These are phyloP conservation scores for Cyclura pinguis DNA, from an alignment of 2,797 vertebrate species.

Conservation along the genomic window DNA sequence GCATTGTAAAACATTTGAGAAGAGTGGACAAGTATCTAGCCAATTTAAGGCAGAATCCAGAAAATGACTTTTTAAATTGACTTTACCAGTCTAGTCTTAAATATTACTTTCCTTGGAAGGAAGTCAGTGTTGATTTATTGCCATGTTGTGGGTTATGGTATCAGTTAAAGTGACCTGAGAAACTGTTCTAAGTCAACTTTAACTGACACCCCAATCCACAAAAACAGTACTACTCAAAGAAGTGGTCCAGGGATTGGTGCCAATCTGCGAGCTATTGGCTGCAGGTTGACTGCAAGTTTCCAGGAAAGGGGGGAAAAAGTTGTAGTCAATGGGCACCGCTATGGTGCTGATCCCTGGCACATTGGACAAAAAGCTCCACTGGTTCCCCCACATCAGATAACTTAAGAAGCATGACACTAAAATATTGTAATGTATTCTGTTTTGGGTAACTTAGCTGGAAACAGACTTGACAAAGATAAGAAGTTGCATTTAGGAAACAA, in stretches of 20 bases:
- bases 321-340: no score
- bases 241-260: no score
- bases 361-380: no score
- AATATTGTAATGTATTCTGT: not conserved
- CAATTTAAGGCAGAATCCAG: not conserved
- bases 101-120: not conserved
- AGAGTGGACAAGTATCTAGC: not conserved
- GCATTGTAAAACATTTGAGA: not conserved
- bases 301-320: no score
- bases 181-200: no score
- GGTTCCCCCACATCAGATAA: no score
- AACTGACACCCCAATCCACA: not conserved
- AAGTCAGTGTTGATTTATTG: not conserved
- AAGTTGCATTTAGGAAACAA: not conserved
- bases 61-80: not conserved
- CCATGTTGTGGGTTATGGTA: not conserved
- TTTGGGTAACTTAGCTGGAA: no score
- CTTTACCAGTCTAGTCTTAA: conserved; percentile 1
- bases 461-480: no score
- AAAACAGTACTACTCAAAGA: not conserved
- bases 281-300: no score
- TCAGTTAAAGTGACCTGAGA: not conserved
- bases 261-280: no score
- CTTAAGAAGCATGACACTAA: no score
- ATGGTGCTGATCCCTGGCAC: no score